Evolutionary conservation across 2,888 invertebrate species (phyloP).

Genomic region (Nowickia ferox): DNA sequence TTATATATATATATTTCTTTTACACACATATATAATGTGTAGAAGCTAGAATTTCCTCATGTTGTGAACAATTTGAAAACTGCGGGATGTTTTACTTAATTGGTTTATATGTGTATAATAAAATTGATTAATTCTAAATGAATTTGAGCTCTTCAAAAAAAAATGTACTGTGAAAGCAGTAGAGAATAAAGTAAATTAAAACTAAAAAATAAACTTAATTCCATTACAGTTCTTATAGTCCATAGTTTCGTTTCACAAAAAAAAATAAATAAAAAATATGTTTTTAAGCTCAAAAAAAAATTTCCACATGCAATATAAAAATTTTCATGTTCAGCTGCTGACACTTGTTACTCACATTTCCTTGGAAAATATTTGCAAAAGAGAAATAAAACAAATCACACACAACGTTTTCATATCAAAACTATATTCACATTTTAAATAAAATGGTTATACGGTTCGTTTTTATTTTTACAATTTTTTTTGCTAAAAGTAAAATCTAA

Average conservation of each 20-base stretch:
- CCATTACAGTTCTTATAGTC: constrained; percentile 6
- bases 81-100: constrained; percentile 71
- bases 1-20: constrained; percentile 1
- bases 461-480: no score
- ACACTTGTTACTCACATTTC: constrained; percentile 14
- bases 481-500: background rate
- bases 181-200: background rate
- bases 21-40: background rate
- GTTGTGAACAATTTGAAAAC: constrained; percentile 72
- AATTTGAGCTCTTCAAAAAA: constrained; percentile 29
- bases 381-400: background rate
- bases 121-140: constrained; percentile 67
- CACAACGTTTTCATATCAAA: background rate
- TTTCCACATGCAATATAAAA: constrained; percentile 36
- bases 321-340: background rate
- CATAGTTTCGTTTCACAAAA: background rate
- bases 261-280: background rate
- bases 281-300: no score
- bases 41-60: constrained; percentile 71
- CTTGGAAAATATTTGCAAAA: background rate
- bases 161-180: background rate
- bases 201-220: constrained; percentile 9
- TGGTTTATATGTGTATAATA: constrained; percentile 69
- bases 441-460: no score
- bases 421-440: no score